Conservation (phyloP, 2,113 vertebrate genomes). For the Lichenostomus cassidix region DNA sequence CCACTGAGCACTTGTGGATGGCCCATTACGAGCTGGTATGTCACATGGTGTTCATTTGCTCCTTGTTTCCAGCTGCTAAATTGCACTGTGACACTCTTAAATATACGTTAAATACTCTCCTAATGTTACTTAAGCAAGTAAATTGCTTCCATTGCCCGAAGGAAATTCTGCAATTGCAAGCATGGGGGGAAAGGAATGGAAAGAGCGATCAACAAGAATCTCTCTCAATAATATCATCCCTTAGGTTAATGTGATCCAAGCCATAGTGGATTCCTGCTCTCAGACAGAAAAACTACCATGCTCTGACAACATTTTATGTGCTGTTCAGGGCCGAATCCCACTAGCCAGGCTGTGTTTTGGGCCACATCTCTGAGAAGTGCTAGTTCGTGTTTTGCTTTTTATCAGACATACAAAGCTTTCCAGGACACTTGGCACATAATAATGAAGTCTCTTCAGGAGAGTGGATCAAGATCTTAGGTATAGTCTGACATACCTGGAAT, state of each 20-base stretch:
- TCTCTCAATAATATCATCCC: background rate
- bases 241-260: background rate
- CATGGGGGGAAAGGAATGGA: background rate
- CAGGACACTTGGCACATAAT: background rate
- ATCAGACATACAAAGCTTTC: background rate
- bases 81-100: conserved; percentile 60
- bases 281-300: background rate
- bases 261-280: background rate
- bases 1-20: background rate
- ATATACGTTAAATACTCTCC: conserved; percentile 59
- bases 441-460: background rate
- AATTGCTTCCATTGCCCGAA: conserved; percentile 53
- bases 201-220: background rate
- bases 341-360: background rate
- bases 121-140: conserved; percentile 62
- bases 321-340: background rate
- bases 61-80: conserved; percentile 65
- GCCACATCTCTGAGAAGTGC: background rate
- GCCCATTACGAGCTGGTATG: background rate
- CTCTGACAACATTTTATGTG: background rate
- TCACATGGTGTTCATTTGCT: conserved; percentile 63
- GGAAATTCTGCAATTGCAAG: conserved; percentile 9
- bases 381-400: background rate
- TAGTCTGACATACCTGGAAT: background rate
- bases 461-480: background rate